Conservation (phyloP, 35 echinoderm and acorn worm genomes). For the Stichopus chloronotus region DNA sequence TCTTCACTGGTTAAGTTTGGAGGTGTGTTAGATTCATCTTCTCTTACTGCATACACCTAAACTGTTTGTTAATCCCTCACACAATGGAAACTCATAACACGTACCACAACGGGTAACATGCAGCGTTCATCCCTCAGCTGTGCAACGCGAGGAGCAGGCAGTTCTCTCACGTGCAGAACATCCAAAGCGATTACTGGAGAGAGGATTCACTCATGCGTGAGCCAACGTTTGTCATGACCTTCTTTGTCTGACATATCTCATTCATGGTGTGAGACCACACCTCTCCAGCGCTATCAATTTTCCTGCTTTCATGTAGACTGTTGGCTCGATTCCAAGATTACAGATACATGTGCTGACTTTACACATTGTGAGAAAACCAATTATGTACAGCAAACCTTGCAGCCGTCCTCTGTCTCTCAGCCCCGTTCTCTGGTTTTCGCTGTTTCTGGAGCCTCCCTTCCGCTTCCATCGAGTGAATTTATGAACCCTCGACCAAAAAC, state of each 20-base stretch:
- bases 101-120: too few relatives aligned
- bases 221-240: background rate
- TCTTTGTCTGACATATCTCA: background rate
- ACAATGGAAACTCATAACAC: too few relatives aligned
- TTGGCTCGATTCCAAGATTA: background rate
- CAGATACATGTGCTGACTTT: background rate
- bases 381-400: background rate
- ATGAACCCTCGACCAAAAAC: conserved; percentile 1
- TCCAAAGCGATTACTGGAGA: too few relatives aligned
- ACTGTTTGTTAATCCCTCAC: too few relatives aligned
- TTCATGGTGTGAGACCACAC: background rate
- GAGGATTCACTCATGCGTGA: background rate
- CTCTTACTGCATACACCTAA: too few relatives aligned
- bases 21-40: too few relatives aligned
- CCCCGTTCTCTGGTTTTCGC: too few relatives aligned
- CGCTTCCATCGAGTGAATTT: background rate
- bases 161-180: too few relatives aligned
- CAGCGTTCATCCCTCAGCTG: too few relatives aligned
- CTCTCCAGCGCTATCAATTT: too few relatives aligned
- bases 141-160: too few relatives aligned
- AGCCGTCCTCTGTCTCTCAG: background rate
- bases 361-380: background rate
- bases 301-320: background rate
- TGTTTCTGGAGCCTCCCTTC: background rate
- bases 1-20: too few relatives aligned